Base-by-base conservation (phyloP, 2,888 invertebrate species). In the Branchellion lobata region DNA sequence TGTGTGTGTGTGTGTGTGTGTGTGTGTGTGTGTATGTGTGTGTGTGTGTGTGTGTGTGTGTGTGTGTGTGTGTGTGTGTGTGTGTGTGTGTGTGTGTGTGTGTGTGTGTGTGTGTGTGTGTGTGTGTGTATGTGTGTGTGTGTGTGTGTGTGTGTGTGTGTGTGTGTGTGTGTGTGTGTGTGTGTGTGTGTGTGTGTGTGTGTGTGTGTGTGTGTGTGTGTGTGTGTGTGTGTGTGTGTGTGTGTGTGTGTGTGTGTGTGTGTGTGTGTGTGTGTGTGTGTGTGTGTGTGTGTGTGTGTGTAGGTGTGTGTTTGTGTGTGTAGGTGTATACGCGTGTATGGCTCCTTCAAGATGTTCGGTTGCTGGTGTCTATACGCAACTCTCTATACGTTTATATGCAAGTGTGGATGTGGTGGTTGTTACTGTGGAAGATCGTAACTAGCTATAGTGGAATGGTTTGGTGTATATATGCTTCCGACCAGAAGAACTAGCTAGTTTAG, bases 61-160 rank as follows among this genome's bases (percentile, higher is more conserved):
- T 71, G 34, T 33, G 31, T 71, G 71, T 71, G 71, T 71, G 71
- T 71, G 33, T 71, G 71, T 71, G 71, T 71, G 31, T 71, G 71
- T 71, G 71, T 71, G n/a, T 29, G 71, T 71, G 29, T 71, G 71
- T 71, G 71, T 71, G 34, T n/a, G 71, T 71, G 71, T 29, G 34
- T 71, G 71, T 71, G 31, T 33, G 71, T 29, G 31, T 65, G 65
- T 65, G 65, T 65, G 65, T 21, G 65, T 65, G 65, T 65, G 65
- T 65, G 65, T 65, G 65, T 65, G 29, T 65, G 65, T 65, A 21
- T 65, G 65, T 65, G 65, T 65, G 24, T 65, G 40, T 40, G 40
- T 40, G 40, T 14, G 40, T 40, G 65, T 65, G 29, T 65, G 65
- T 65, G 65, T 65, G 65, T 65, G 65, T 65, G 24, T 65, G 65